phyloP scores from a whole-genome alignment of 2,797 vertebrate genomes.

The Acipenser ruthenus region DNA sequence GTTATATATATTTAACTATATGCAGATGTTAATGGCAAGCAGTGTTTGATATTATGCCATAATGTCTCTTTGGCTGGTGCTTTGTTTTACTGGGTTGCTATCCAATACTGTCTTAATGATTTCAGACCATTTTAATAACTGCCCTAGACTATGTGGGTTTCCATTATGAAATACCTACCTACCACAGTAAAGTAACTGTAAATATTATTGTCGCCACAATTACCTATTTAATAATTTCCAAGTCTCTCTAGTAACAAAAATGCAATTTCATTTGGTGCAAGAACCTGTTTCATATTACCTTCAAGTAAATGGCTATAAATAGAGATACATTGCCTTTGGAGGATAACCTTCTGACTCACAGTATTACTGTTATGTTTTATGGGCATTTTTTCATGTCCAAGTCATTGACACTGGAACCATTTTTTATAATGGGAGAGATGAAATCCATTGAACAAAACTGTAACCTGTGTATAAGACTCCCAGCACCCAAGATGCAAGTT shows the following conservation, averaged over 20 bases:
- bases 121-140: neutral
- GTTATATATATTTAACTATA: neutral
- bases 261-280: neutral
- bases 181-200: neutral
- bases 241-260: neutral
- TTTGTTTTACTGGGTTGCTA: neutral
- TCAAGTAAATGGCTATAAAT: neutral
- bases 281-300: conserved; percentile 1
- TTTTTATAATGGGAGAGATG: too few species aligned
- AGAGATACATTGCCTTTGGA: neutral
- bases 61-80: neutral
- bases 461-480: too few species aligned
- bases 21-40: neutral
- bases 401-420: too few species aligned
- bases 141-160: neutral
- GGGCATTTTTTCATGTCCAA: too few species aligned
- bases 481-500: too few species aligned
- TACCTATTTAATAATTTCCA: neutral
- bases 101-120: neutral
- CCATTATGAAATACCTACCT: neutral
- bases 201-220: neutral
- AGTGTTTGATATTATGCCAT: neutral
- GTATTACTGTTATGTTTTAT: neutral
- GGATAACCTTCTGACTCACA: neutral
- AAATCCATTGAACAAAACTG: too few species aligned